These are phyloP conservation scores for Diachasma alloeum DNA, from an alignment of 1,140 invertebrate species.

Conservation along the genomic window DNA sequence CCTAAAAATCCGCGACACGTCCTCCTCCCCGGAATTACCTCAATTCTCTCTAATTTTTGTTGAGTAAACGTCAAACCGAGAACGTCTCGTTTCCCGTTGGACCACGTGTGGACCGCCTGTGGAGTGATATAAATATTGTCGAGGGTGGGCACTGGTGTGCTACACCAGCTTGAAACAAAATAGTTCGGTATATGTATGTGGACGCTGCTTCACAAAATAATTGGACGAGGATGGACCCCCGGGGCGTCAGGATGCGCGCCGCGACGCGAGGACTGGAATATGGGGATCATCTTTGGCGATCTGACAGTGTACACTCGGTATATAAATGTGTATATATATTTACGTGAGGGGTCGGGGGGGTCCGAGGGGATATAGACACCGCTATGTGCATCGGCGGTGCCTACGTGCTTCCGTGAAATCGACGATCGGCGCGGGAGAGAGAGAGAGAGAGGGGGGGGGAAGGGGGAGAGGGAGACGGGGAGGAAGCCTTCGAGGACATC, in stretches of 20 bases:
- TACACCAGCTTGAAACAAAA: not conserved
- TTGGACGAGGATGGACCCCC: slow-evolving; percentile 39
- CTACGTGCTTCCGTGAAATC: slow-evolving; percentile 41
- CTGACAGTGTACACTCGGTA: slow-evolving; percentile 17
- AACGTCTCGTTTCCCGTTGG: no score
- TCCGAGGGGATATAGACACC: not conserved
- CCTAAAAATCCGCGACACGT: no score
- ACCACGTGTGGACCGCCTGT: no score
- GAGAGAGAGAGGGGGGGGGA: not conserved
- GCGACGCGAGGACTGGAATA: not conserved
- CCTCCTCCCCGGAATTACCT: no score
- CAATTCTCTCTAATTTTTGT: no score
- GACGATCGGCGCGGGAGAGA: slow-evolving; percentile 29
- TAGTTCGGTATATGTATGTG: slow-evolving; percentile 28
- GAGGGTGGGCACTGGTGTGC: not conserved
- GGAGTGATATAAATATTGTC: not conserved
- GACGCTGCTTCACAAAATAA: slow-evolving; percentile 44
- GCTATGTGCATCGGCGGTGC: slow-evolving; percentile 12
- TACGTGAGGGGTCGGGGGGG: not conserved
- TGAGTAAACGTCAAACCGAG: no score
- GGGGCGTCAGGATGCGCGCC: slow-evolving; percentile 14
- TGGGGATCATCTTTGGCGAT: slow-evolving; percentile 28
- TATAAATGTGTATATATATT: not conserved
- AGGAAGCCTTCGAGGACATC: slow-evolving; percentile 29
- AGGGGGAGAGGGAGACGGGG: not conserved